A percentile compares a stretch with the other conserved stretches of the same genome.
Conservation (phyloP, 2,797 vertebrate genomes). For the Streptopelia turtur region DNA sequence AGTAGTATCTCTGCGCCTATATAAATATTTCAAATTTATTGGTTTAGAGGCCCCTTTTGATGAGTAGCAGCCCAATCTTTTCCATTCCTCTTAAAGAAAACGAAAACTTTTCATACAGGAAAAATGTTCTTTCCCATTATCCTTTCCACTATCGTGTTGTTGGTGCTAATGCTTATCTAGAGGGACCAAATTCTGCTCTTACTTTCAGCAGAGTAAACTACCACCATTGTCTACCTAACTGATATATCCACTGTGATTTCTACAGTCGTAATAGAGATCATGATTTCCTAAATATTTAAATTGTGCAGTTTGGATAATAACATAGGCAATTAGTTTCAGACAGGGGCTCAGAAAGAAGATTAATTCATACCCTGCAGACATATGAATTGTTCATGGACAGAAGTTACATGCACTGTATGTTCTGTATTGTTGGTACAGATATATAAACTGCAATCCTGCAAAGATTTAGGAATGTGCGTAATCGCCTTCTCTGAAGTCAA, state of each 20-base stretch:
- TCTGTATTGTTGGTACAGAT: background rate
- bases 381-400: conserved; percentile 6
- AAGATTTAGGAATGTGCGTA: background rate
- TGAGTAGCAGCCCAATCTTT: background rate
- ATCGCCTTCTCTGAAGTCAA: background rate
- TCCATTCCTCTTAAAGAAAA: background rate
- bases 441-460: background rate
- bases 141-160: background rate
- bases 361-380: conserved; percentile 31
- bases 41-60: background rate
- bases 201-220: background rate
- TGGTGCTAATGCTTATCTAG: background rate
- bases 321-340: conserved; percentile 54
- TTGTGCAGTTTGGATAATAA: conserved; percentile 35
- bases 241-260: conserved; percentile 21
- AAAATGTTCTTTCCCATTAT: background rate
- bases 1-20: fast-evolving
- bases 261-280: conserved; percentile 25
- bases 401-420: background rate
- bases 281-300: conserved; percentile 61
- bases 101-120: background rate
- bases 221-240: background rate
- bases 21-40: background rate
- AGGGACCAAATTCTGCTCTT: background rate
- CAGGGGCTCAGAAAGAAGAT: conserved; percentile 25